phyloP scores from a whole-genome alignment of 2,797 vertebrate species.

The Lutjanus argentimaculatus region DNA sequence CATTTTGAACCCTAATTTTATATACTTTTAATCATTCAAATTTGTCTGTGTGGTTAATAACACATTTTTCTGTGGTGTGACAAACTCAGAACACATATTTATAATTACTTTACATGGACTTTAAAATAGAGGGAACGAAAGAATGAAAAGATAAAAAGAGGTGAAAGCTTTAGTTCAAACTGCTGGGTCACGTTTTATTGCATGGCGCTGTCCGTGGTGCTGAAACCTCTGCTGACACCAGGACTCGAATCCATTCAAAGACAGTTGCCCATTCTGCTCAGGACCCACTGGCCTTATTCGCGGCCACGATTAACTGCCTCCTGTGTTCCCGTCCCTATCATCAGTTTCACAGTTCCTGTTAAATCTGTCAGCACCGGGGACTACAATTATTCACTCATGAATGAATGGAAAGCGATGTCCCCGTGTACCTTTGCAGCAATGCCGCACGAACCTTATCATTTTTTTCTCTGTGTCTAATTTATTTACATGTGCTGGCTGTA shows the following conservation, averaged over 20 bases:
- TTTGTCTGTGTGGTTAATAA: no score
- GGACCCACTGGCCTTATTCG: slow-evolving; percentile 42
- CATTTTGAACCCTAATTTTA: no score
- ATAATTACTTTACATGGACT: no score
- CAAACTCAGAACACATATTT: no score
- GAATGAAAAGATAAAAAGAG: neutral
- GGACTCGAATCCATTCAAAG: slow-evolving; percentile 12
- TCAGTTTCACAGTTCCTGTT: slow-evolving; percentile 62
- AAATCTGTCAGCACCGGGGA: slow-evolving; percentile 52
- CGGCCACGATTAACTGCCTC: slow-evolving; percentile 48
- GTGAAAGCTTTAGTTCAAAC: neutral
- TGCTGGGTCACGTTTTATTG: no score
- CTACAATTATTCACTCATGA: slow-evolving; percentile 59
- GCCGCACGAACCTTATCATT: slow-evolving; percentile 2
- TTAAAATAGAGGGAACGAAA: no score
- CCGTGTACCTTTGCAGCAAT: neutral
- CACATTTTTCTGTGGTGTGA: no score
- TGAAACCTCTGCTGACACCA: slow-evolving; percentile 55
- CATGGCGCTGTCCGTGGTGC: slow-evolving; percentile 69
- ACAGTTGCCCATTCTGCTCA: slow-evolving; percentile 25
- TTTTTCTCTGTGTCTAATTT: slow-evolving; percentile 37
- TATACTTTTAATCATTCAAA: no score
- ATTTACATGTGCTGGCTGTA: slow-evolving; percentile 49
- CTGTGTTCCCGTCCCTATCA: slow-evolving; percentile 51
- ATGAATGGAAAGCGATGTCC: slow-evolving; percentile 29